Conservation (phyloP, 2,888 invertebrate species). For the Kuschelorhynchus macadamiae region DNA sequence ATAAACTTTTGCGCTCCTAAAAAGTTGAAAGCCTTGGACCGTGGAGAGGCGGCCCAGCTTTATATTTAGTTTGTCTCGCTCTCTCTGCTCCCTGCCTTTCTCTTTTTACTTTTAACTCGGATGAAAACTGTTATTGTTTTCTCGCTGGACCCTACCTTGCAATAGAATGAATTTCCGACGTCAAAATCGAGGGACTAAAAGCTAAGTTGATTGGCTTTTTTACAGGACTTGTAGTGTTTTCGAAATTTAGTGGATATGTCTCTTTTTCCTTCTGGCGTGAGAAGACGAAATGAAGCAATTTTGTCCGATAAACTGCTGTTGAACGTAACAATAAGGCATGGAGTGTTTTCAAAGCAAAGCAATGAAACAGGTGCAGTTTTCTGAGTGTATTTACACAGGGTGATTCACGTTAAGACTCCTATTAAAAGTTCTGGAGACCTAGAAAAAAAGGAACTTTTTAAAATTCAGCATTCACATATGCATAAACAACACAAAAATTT, state of each 20-base stretch:
- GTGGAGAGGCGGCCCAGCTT: conserved; percentile 24
- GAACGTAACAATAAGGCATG: too few relatives aligned
- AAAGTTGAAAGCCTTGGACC: conserved; percentile 42
- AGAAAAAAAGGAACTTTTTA: too few relatives aligned
- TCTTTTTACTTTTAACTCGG: conserved; percentile 10
- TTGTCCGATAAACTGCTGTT: too few relatives aligned
- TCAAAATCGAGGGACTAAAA: neutral
- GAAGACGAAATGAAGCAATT: neutral
- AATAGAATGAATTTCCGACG: conserved; percentile 4
- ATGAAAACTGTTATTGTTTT: conserved; percentile 18
- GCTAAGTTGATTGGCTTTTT: conserved; percentile 6
- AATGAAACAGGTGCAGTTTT: too few relatives aligned
- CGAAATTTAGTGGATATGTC: too few relatives aligned
- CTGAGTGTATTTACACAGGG: too few relatives aligned
- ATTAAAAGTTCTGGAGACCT: too few relatives aligned
- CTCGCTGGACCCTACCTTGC: conserved; percentile 16
- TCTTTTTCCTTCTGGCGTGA: too few relatives aligned
- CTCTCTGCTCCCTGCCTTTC: neutral
- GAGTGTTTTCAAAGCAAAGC: too few relatives aligned
- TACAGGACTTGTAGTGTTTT: neutral
- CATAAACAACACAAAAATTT: too few relatives aligned
- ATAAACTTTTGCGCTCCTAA: conserved; percentile 38
- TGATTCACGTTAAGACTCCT: too few relatives aligned
- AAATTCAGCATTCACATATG: too few relatives aligned
- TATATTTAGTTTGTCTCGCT: conserved; percentile 28